Percentiles rank a stretch among this genome's conserved stretches.
Conservation (phyloP, 2,888 invertebrate species). For the Perdita meconis region DNA sequence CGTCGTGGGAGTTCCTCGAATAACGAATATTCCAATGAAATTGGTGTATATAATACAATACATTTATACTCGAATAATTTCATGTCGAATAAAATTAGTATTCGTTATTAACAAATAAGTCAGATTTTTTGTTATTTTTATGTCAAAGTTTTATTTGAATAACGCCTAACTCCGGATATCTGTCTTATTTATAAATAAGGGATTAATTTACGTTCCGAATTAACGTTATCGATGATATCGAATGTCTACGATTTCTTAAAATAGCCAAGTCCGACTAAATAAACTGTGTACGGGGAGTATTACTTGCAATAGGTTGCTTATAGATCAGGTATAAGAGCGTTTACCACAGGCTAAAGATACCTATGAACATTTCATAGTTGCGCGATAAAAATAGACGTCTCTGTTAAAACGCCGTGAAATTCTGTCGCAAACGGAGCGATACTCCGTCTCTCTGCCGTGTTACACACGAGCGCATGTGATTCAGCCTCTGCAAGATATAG, state of each 20-base stretch:
- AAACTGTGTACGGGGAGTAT: background rate
- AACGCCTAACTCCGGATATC: too few relatives aligned
- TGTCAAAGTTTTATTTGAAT: too few relatives aligned
- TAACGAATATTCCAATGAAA: too few relatives aligned
- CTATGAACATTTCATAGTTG: conserved; percentile 26
- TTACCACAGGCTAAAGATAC: conserved; percentile 3
- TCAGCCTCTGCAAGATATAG: conserved; percentile 43
- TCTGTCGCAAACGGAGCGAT: background rate
- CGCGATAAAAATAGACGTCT: conserved; percentile 16
- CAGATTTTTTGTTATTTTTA: too few relatives aligned
- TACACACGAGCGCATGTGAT: conserved; percentile 32
- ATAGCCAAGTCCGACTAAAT: conserved; percentile 17
- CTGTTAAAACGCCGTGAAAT: conserved; percentile 12
- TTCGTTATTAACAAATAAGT: too few relatives aligned
- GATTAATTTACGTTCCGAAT: background rate
- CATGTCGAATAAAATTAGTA: too few relatives aligned
- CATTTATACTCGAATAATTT: too few relatives aligned
- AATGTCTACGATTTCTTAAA: conserved; percentile 11
- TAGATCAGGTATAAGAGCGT: conserved; percentile 20
- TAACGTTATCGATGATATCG: background rate
- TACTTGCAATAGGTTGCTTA: conserved; percentile 13
- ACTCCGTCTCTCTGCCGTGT: background rate
- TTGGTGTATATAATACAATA: too few relatives aligned
- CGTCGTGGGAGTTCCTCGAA: too few relatives aligned
- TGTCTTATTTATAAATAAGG: too few relatives aligned